phyloP scores from a whole-genome alignment of 2,797 vertebrate species.

The Sebastolobus alascanus region DNA sequence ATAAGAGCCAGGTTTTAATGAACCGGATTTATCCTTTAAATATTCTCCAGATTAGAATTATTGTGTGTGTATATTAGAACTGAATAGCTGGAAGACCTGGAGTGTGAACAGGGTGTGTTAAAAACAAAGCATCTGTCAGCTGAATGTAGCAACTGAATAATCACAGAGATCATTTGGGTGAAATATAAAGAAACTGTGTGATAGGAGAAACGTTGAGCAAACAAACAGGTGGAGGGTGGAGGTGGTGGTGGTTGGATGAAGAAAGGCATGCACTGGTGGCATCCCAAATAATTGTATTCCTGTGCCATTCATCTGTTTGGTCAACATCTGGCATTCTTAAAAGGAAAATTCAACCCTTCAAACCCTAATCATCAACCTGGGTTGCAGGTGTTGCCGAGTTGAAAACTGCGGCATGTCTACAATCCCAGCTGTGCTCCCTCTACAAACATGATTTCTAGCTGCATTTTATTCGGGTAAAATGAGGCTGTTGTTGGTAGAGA shows the following conservation, averaged over 20 bases:
- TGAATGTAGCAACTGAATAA: background rate
- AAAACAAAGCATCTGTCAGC: background rate
- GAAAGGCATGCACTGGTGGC: constrained; percentile 46
- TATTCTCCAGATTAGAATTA: background rate
- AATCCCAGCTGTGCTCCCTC: constrained; percentile 21
- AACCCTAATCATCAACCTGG: background rate
- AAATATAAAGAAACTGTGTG: constrained; percentile 36
- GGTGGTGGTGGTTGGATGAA: constrained; percentile 39
- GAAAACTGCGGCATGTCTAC: constrained; percentile 15
- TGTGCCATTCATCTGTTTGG: background rate
- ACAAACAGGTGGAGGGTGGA: constrained; percentile 51
- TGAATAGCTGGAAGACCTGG: background rate
- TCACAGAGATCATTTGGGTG: constrained; percentile 51
- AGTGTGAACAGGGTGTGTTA: background rate
- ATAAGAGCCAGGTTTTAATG: too few relatives aligned
- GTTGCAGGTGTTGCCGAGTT: background rate
- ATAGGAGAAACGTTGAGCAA: constrained; percentile 13
- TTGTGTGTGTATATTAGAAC: background rate
- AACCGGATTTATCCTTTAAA: background rate
- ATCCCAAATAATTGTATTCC: constrained; percentile 28
- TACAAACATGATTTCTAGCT: constrained; percentile 10
- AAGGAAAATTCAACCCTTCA: constrained; percentile 41
- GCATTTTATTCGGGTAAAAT: constrained; percentile 30
- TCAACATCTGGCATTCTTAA: background rate
- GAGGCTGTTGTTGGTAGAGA: constrained; percentile 16